Conservation (phyloP, 2,113 vertebrate species). For the Alaudala cheleensis region DNA sequence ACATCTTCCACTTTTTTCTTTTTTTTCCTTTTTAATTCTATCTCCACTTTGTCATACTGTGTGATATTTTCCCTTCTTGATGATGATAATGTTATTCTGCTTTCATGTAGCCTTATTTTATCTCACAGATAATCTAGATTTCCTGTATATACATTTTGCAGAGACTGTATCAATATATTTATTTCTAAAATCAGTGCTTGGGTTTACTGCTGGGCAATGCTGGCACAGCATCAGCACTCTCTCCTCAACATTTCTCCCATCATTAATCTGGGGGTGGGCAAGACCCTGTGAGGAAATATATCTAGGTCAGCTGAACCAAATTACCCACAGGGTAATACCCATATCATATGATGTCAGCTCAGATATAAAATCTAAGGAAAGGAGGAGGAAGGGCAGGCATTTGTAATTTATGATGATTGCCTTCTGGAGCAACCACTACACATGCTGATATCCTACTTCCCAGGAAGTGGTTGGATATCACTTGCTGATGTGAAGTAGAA, state of each 20-base stretch:
- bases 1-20: not conserved
- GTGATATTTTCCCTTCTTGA: not conserved
- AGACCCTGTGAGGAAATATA: not conserved
- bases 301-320: not conserved
- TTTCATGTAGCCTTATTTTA: not conserved
- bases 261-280: not conserved
- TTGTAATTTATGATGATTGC: not conserved
- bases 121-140: not conserved
- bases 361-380: not conserved
- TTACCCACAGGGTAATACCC: not conserved
- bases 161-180: not conserved
- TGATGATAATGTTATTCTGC: not conserved
- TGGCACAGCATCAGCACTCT: not conserved
- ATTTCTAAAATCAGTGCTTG: not conserved
- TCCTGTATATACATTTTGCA: not conserved
- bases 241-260: fast-evolving
- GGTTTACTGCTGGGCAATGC: not conserved
- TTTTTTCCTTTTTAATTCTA: not conserved
- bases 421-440: not conserved
- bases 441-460: not conserved
- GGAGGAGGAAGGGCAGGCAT: not conserved
- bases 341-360: not conserved
- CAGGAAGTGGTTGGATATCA: not conserved
- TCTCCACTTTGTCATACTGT: not conserved
- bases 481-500: not conserved